Base-by-base conservation (phyloP, 1,140 invertebrate species). In the Popillia japonica region DNA sequence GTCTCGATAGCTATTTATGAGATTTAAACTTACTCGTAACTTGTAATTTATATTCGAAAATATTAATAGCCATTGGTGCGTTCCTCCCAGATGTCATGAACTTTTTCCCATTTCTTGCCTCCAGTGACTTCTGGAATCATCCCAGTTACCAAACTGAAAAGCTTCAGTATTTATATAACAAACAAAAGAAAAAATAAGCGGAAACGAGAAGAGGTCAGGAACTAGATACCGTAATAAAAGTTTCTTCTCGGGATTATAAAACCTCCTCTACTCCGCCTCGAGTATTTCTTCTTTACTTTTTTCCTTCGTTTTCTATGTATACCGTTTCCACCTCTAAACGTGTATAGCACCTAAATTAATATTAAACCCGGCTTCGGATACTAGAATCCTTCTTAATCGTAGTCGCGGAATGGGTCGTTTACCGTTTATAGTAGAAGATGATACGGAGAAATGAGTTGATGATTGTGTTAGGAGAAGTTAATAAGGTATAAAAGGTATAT, bases 231-330 rank as follows among this genome's bases (percentile, higher is more conserved):
- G 27, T 68, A 68, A 68, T 68, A 68, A 68, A 68, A 68, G 61
- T 68, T 68, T 68, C 61, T 68, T 68, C 10, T 34, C 61, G 22
- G 22, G 61, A 68, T 68, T 68, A 68, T 68, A 68, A 68, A 68
- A 68, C 11, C 22, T 34, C 27, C 27, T 34, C 61, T 27, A 14
- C 22, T 27, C 48, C 17, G 17, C 48, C 48, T 55, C 22, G 22
- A 23, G 61, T 68, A 68, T 27, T 68, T 68, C 61, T 68, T 68
- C 48, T 55, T n/a, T 55, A 17, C 48, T 55, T 55, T n/a, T 34
- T n/a, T 55, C n/a, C 17, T 4, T 61, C 11, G 9, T 61, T 17
- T 20, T 23, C 61, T 8, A 14, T 17, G 22, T 68, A 34, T 23
- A 27, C 17, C 27, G 10, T 34, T 34, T 34, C 27, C 20, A 2